A percentile compares a stretch with the other conserved stretches of the same genome.
Evolutionary conservation across 2,888 invertebrate species (phyloP).

Genomic region (Lysandra coridon): DNA sequence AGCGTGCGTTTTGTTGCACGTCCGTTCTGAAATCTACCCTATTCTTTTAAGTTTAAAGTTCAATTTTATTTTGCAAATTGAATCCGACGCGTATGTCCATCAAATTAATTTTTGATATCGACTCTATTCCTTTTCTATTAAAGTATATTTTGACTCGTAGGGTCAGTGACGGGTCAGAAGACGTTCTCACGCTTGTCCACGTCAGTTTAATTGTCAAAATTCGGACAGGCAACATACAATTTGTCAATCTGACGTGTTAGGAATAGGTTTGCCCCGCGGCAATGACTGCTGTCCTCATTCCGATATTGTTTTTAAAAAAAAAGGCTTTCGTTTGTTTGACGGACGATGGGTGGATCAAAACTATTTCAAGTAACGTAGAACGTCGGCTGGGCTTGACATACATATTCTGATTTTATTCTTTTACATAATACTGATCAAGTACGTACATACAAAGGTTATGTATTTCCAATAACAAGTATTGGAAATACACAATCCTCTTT

Average conservation of each 20-base stretch:
- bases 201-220: slow-evolving; percentile 35
- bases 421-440: no score
- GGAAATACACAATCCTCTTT: no score
- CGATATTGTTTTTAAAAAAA: neutral
- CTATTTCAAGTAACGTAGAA: no score
- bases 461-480: no score
- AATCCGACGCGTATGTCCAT: neutral
- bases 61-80: neutral
- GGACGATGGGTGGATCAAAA: neutral
- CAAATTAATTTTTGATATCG: neutral
- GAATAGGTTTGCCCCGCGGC: slow-evolving; percentile 22
- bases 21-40: neutral
- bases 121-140: neutral
- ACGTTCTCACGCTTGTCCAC: slow-evolving; percentile 33
- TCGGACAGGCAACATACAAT: slow-evolving; percentile 31
- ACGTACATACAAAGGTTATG: no score
- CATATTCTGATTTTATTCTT: no score
- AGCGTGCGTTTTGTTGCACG: neutral
- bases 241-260: slow-evolving; percentile 32
- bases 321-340: neutral
- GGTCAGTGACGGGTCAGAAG: slow-evolving; percentile 14
- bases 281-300: slow-evolving; percentile 5
- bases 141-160: neutral
- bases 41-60: slow-evolving; percentile 42
- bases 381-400: no score